Base-by-base conservation (phyloP, 1,140 invertebrate species). In the Leptinotarsa undecemlineata region DNA sequence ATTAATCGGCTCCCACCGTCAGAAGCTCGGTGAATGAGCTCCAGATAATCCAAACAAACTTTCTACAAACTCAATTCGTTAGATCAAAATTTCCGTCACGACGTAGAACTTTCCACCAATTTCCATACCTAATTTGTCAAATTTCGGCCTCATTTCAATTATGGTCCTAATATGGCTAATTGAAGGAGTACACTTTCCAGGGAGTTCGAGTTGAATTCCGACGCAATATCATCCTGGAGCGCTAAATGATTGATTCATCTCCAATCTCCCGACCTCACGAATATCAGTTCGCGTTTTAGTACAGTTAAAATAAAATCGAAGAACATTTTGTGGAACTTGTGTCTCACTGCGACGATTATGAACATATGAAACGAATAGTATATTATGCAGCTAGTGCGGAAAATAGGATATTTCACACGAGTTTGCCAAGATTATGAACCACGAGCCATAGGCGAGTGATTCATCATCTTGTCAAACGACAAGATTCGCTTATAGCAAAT, bases 61-160 rank as follows among this genome's bases (percentile, higher is more conserved):
- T 66, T 66, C 63, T 33, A 23, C 23, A 66, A 66, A 66, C 21
- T 66, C 14, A 23, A 33, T 23, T 66, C 14, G 63, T 66, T 66
- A 20, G 15, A 66, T 66, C 21, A 21, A 33, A 66, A 66, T 66
- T 66, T 33, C 21, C 63, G 5, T 57, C 51, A 17, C 19, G 20
- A 17, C 17, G 17, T 14, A 5, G 62, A 64, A 21, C 62, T 64
- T 26, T 21, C 62, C 14, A 19, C 23, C 17, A 14, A 19, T 64
- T 64, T 64, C 20, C 66, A 68, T 68, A 68, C 42, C 66, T 47
- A 68, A 68, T 68, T 47, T 47, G 42, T 68, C 33, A 68, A 23
- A 68, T 68, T 47, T 68, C 17, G 51, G 33, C 66, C 20, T 42
- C 66, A 68, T 68, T 68, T 42, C 66, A 47, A 68, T 68, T 68